phyloP scores from a whole-genome alignment of 2,888 invertebrate species.

The Alcis repandata region DNA sequence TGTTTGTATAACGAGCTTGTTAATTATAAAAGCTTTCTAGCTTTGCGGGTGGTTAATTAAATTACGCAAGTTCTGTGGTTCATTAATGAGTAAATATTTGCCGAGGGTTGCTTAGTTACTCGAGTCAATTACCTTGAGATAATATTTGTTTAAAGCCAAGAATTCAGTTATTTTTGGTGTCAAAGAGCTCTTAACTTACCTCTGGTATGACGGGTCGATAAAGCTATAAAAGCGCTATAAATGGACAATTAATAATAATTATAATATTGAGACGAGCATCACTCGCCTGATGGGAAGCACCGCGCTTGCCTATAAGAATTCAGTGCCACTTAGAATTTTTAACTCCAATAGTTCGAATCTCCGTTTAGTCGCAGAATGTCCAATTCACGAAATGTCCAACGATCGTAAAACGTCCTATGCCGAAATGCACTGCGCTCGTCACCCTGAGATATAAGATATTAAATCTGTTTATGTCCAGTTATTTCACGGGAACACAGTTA shows the following conservation, averaged over 20 bases:
- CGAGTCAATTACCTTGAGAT: conserved; percentile 26
- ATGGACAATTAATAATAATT: neutral
- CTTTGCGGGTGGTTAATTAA: conserved; percentile 37
- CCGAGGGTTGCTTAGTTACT: conserved; percentile 28
- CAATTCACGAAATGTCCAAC: no score
- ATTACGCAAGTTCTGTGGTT: conserved; percentile 35
- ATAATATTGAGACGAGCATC: no score
- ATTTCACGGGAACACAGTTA: no score
- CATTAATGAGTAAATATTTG: conserved; percentile 33
- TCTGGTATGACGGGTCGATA: neutral
- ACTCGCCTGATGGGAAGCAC: no score
- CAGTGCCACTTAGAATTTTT: no score
- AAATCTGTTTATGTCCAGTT: no score
- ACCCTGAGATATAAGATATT: no score
- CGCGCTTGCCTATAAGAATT: no score
- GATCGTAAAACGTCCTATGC: no score
- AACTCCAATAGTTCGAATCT: no score
- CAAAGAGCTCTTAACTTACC: conserved; percentile 7
- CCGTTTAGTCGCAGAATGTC: no score
- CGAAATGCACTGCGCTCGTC: no score
- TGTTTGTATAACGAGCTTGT: conserved; percentile 40
- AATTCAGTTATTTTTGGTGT: conserved; percentile 21
- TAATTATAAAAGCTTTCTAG: conserved; percentile 40
- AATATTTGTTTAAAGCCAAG: conserved; percentile 23
- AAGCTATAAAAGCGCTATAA: conserved; percentile 1